Base-by-base conservation (phyloP, 2,888 invertebrate genomes). In the Gandaritis pyraliata region DNA sequence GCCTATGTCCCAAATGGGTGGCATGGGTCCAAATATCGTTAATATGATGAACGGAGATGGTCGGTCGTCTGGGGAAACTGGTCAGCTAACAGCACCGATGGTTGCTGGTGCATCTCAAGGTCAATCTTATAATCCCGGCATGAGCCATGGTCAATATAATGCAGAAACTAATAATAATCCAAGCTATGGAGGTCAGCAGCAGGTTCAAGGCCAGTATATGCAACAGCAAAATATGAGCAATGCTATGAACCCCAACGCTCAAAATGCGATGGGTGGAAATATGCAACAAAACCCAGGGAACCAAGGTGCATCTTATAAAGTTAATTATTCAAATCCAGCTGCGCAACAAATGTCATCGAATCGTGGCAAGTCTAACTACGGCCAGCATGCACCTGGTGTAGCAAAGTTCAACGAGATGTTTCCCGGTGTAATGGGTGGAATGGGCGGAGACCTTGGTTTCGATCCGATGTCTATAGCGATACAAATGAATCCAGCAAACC, bases 401-500 rank as follows among this genome's bases (percentile, higher is more conserved):
- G 69, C 75, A 18, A 90, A 88, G 66, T 92, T 91, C 61, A 86
- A 89, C 54, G 81, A 89, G 72, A 87, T 90, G 85, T 90, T 91
- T 63, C 90, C 92, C 38, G 90, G 88, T 16, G 82, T 88, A 8
- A 82, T 80, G 77, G 79, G 84, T 70, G 82, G 81, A 5, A 82
- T 80, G 77, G 78, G 84, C 69, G 82, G 81, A 16, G 85, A 89
- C 61, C 76, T 91, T 57, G 86, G 86, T 36, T 91, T 89, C 62
- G 90, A 92, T 72, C 91, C 92, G 1, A 92, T 92, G 91, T 78
- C 85, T 39, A 86, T 92, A 64, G 92, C 92, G 10, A 80, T 91
- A 70, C 90, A 91, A 74, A 90, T 92, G 90, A 91, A 91, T 72
- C 91, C 91, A 50, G 85, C 83, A 39, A 92, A 91, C 65, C 84